Percentiles rank a stretch among this genome's conserved stretches.
Evolutionary conservation across 2,113 vertebrate genomes (phyloP).

Genomic region (Xenopus borealis): DNA sequence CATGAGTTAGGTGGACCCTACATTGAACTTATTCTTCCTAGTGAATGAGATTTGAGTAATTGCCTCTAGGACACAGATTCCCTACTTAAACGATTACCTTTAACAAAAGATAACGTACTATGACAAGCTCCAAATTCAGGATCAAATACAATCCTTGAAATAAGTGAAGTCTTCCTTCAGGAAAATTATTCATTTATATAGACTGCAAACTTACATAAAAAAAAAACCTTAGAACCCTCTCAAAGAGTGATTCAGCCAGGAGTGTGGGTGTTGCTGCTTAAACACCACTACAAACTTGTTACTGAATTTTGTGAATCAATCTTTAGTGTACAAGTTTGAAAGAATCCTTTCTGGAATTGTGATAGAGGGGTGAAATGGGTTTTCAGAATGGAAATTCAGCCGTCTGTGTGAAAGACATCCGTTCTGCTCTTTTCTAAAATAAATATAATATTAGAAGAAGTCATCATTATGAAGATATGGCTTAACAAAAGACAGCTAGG

Average conservation of each 20-base stretch:
- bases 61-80: no score
- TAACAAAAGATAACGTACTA: not conserved
- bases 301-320: not conserved
- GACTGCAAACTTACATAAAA: not conserved
- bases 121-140: not conserved
- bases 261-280: not conserved
- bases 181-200: not conserved
- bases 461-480: not conserved
- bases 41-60: no score
- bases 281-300: not conserved
- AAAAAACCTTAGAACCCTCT: no score
- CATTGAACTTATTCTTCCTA: no score
- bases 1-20: no score
- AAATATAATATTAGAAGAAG: not conserved
- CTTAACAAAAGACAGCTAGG: not conserved
- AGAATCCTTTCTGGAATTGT: not conserved
- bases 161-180: not conserved
- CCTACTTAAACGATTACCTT: no score
- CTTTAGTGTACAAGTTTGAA: not conserved
- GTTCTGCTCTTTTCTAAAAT: conserved; percentile 3
- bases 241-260: not conserved
- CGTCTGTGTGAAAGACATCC: conserved; percentile 1
- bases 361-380: conserved; percentile 7
- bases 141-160: not conserved
- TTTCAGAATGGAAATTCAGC: conserved; percentile 5